Evolutionary conservation across 2,797 vertebrate genomes (phyloP).

Genomic region (Ataeniobius toweri): DNA sequence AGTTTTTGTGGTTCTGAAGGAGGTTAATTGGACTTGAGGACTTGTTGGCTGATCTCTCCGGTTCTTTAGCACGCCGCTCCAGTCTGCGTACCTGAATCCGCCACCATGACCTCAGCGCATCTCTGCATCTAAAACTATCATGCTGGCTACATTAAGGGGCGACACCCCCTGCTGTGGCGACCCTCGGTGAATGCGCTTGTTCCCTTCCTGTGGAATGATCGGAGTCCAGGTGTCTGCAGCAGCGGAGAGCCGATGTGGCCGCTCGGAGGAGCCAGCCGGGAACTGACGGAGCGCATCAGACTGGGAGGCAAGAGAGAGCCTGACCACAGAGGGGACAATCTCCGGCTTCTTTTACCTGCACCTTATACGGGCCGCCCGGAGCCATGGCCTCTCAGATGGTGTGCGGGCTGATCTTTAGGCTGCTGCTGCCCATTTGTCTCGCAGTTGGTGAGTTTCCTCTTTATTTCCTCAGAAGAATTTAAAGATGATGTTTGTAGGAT

Average conservation of each 20-base stretch:
- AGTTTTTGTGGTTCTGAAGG: neutral
- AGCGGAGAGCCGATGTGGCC: slow-evolving; percentile 50
- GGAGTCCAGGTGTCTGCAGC: slow-evolving; percentile 52
- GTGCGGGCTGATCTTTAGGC: slow-evolving; percentile 93
- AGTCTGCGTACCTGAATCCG: slow-evolving; percentile 53
- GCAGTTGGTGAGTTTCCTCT: slow-evolving; percentile 85
- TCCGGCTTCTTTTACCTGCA: slow-evolving; percentile 49
- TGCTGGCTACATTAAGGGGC: slow-evolving; percentile 24
- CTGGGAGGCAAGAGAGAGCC: slow-evolving; percentile 63
- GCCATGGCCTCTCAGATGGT: slow-evolving; percentile 94
- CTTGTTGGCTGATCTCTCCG: slow-evolving; percentile 55
- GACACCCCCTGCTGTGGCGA: slow-evolving; percentile 39
- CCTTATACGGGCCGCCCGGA: slow-evolving; percentile 37
- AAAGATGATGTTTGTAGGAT: neutral
- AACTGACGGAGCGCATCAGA: slow-evolving; percentile 68
- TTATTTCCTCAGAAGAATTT: neutral
- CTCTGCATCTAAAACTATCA: slow-evolving; percentile 13
- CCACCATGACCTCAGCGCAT: slow-evolving; percentile 37
- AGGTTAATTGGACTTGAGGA: slow-evolving; percentile 59
- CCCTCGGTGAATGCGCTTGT: slow-evolving; percentile 14
- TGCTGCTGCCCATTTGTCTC: slow-evolving; percentile 92
- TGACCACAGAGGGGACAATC: slow-evolving; percentile 51
- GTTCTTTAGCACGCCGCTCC: slow-evolving; percentile 42
- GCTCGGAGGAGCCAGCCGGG: slow-evolving; percentile 55
- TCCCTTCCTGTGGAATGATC: slow-evolving; percentile 44